Conservation (phyloP, 2,888 invertebrate genomes). For the Xestia c-nigrum region DNA sequence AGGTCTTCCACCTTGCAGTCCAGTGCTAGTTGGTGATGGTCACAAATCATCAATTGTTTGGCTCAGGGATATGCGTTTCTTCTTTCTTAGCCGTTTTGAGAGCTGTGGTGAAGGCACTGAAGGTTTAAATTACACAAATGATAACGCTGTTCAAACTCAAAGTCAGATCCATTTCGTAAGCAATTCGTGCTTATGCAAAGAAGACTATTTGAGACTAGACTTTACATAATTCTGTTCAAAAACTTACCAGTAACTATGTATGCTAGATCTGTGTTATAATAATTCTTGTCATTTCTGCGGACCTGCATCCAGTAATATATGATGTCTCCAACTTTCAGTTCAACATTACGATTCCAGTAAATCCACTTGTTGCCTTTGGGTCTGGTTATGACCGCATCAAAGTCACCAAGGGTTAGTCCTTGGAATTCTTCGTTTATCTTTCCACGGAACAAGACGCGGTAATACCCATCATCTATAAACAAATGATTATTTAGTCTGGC, state of each 20-base stretch:
- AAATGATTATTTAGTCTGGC: background rate
- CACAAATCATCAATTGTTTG: background rate
- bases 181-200: background rate
- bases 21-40: background rate
- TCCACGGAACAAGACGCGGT: too few relatives aligned
- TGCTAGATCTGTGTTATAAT: constrained; percentile 90
- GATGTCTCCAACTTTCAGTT: too few relatives aligned
- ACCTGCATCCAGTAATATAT: too few relatives aligned
- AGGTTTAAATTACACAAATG: background rate
- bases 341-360: too few relatives aligned
- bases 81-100: background rate
- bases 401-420: too few relatives aligned
- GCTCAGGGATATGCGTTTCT: background rate
- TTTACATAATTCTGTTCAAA: background rate
- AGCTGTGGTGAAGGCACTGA: background rate
- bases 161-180: background rate
- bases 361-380: too few relatives aligned
- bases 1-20: background rate
- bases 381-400: too few relatives aligned
- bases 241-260: constrained; percentile 88
- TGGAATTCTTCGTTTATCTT: too few relatives aligned
- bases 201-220: background rate
- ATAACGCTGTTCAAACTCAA: background rate
- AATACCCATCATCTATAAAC: constrained; percentile 75
- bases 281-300: constrained; percentile 89